These are phyloP conservation scores for Argyresthia albistria DNA, from an alignment of 2,888 invertebrate genomes.

Conservation along the genomic window DNA sequence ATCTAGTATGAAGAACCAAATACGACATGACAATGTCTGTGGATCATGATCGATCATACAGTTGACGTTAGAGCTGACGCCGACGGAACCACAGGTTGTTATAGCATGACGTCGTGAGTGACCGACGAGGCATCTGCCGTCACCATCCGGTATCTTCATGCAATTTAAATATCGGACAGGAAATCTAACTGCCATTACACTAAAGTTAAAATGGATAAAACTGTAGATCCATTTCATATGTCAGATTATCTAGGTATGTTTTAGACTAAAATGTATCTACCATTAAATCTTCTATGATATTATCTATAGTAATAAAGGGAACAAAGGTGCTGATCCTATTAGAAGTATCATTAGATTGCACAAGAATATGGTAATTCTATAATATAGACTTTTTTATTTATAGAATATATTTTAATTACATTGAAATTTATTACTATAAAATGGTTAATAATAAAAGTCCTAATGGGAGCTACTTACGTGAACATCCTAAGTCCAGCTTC, in stretches of 20 bases:
- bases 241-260: too few relatives aligned
- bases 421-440: too few relatives aligned
- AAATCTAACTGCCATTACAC: too few relatives aligned
- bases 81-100: conserved; percentile 9
- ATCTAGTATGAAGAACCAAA: conserved; percentile 5
- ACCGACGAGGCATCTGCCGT: not conserved
- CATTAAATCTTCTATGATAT: too few relatives aligned
- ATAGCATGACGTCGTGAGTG: conserved; percentile 7
- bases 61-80: conserved; percentile 1
- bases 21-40: conserved; percentile 5
- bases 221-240: too few relatives aligned
- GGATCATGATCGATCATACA: conserved; percentile 6
- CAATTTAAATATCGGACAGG: not conserved
- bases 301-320: too few relatives aligned
- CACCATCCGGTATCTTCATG: conserved; percentile 7
- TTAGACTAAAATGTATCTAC: too few relatives aligned
- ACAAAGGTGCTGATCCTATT: too few relatives aligned
- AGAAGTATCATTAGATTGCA: not conserved
- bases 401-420: too few relatives aligned
- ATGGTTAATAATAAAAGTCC: too few relatives aligned
- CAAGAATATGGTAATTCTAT: too few relatives aligned
- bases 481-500: conserved; percentile 96
- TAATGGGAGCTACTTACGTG: conserved; percentile 72
- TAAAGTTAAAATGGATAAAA: too few relatives aligned
- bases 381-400: not conserved